These are phyloP conservation scores for Hydrozoanthus tunicans DNA, from an alignment of 64 coral and sea anemone genomes.

Conservation along the genomic window DNA sequence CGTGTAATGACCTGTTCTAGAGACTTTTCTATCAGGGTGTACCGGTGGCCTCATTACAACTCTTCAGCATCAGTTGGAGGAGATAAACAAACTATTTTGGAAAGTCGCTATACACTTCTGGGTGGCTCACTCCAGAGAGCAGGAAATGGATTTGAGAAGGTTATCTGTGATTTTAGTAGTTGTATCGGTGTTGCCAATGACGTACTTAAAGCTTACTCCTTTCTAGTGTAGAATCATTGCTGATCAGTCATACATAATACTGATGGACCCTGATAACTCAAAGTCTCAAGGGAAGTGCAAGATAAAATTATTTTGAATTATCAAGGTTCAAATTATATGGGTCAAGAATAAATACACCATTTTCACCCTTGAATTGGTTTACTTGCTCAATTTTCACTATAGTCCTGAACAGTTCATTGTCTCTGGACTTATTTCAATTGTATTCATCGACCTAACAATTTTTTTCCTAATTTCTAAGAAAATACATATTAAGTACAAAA, in stretches of 20 bases:
- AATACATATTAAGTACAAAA: no score
- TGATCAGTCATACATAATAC: background rate
- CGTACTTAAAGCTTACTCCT: slow-evolving; percentile 92
- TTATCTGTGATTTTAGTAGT: slow-evolving; percentile 84
- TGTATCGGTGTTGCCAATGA: slow-evolving; percentile 92
- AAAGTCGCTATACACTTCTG: slow-evolving; percentile 82
- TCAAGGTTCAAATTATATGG: no score
- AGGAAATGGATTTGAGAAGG: slow-evolving; percentile 90
- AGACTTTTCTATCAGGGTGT: slow-evolving; percentile 85
- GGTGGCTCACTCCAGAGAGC: slow-evolving; percentile 88
- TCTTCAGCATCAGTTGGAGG: background rate
- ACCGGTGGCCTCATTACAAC: slow-evolving; percentile 60
- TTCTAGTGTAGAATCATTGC: slow-evolving; percentile 64
- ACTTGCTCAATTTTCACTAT: no score
- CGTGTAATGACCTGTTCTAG: slow-evolving; percentile 84
- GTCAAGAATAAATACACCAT: no score
- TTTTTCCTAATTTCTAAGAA: no score
- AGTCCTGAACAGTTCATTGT: no score
- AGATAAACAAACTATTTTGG: slow-evolving; percentile 15
- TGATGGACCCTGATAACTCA: no score
- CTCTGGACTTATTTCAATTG: no score
- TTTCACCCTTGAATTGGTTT: no score
- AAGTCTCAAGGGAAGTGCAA: no score
- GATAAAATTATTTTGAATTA: no score
- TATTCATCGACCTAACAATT: no score